phyloP scores from a whole-genome alignment of 2,113 vertebrate species.

The Caloenas nicobarica region DNA sequence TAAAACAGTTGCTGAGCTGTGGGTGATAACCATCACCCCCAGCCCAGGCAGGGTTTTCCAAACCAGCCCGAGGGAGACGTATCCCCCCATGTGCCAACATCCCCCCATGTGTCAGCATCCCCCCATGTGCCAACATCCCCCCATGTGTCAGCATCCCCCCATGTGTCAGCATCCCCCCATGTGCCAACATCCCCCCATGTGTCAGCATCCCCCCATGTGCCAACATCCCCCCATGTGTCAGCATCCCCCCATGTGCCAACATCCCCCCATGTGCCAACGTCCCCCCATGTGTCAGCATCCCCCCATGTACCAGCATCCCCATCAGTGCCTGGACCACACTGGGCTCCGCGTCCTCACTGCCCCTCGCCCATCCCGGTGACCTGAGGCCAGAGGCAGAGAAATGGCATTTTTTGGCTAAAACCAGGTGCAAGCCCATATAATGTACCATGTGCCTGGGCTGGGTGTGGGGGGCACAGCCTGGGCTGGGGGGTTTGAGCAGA shows the following conservation, averaged over 20 bases:
- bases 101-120: background rate
- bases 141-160: too few relatives aligned
- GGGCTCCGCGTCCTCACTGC: background rate
- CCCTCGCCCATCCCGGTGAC: rapidly evolving
- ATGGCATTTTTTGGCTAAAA: background rate
- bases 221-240: background rate
- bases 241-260: too few relatives aligned
- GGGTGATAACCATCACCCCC: background rate
- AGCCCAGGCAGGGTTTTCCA: background rate
- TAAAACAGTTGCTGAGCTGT: background rate
- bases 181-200: too few relatives aligned
- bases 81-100: background rate
- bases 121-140: too few relatives aligned
- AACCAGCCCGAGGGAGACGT: background rate
- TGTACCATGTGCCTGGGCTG: rapidly evolving
- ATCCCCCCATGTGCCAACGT: too few relatives aligned
- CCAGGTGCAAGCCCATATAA: rapidly evolving
- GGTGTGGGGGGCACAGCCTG: background rate
- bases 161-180: too few relatives aligned
- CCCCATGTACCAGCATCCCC: background rate
- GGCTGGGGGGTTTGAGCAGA: too few relatives aligned
- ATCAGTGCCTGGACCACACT: rapidly evolving
- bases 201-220: background rate
- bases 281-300: too few relatives aligned
- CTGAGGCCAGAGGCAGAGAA: background rate